Conservation (phyloP, 2,797 vertebrate species). For the Varecia variegata region DNA sequence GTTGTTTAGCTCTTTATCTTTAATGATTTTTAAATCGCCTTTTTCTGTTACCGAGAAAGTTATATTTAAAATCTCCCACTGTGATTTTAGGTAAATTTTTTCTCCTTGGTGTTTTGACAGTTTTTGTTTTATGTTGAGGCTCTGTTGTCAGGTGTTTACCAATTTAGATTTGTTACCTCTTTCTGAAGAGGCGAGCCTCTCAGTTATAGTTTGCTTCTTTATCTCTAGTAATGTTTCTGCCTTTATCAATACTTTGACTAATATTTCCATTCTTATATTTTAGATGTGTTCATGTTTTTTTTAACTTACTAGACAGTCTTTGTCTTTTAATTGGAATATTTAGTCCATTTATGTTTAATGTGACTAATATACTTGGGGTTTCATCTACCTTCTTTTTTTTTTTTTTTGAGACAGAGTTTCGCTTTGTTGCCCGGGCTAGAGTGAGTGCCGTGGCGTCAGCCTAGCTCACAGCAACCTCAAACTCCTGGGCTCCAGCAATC, state of each 20-base stretch:
- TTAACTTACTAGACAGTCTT: background rate
- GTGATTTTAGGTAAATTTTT: background rate
- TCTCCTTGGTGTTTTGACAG: background rate
- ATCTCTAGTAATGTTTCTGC: background rate
- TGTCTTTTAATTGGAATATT: background rate
- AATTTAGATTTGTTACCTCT: background rate
- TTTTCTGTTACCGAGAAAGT: background rate
- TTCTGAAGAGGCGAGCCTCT: background rate
- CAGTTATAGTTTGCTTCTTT: background rate
- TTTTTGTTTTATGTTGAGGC: slow-evolving; percentile 6
- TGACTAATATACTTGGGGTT: background rate
- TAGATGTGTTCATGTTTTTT: background rate
- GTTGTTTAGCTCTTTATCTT: background rate
- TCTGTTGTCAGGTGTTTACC: background rate
- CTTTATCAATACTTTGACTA: background rate
- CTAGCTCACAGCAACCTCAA: no score
- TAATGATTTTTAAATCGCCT: background rate
- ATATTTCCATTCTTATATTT: background rate
- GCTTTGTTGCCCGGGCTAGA: no score
- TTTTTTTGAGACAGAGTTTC: no score
- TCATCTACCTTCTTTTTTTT: background rate
- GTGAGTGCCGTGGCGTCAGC: no score
- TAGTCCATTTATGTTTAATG: background rate
- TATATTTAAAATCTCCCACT: background rate
- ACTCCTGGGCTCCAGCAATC: no score